Base-by-base conservation (phyloP, 1,140 invertebrate species). In the Parapsyche elsis region DNA sequence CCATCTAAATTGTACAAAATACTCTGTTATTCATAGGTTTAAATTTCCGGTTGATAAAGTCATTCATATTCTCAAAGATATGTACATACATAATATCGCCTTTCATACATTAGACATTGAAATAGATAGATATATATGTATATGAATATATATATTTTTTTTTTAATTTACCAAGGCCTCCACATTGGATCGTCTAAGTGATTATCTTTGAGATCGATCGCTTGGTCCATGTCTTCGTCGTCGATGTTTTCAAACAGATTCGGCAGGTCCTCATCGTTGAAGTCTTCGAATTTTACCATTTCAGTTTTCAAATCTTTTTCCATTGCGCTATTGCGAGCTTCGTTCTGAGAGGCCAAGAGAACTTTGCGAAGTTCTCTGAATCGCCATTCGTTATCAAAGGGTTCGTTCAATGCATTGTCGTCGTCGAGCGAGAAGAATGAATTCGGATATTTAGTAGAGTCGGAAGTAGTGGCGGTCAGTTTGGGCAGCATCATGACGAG, bases 161-260 rank as follows among this genome's bases (percentile, higher is more conserved):
- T 61, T 71, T 30, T 5, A 5, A 12, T 77, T 77, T 77, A 77
- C 75, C 75, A 77, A 16, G 75, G 75, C 23, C 75, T 30, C 75
- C 75, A 77, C 75, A 77, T 77, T 5, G 75, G 57, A 64, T 77
- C 75, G 16, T 77, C 57, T 0, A 64, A n/a, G 1, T 14, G 16
- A 64, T 76, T 57, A 14, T n/a, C 16, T 64, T 77, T 77, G 1
- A 76, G 12, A 30, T 76, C 21, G n/a, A 38, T 10, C 4, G 59
- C 14, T 44, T 23, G n/a, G 2, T 30, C 57, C 19, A 45, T 19
- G 9, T 5, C 74, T n/a, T 76, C 23, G 9, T 5, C 74, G 45
- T 76, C 44, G 16, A 59, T 76, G 9, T 59, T 76, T 5, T 30
- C n/a, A 30, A 30, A 24, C n/a, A n/a, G n/a, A n/a, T n/a, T n/a